phyloP scores from a whole-genome alignment of 2,113 vertebrate species.

The Nibea albiflora region DNA sequence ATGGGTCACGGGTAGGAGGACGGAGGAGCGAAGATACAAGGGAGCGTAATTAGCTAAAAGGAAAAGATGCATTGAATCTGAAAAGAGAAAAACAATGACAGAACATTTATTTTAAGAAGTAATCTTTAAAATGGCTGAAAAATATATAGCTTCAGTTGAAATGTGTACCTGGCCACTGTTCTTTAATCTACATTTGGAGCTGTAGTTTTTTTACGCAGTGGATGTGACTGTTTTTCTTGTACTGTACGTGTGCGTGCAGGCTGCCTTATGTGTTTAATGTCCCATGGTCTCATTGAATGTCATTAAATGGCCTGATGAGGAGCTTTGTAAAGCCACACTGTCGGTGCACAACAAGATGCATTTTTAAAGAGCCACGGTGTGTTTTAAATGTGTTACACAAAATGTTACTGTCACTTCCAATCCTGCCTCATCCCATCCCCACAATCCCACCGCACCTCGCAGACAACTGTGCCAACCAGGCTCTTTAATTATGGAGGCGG shows the following conservation, averaged over 20 bases:
- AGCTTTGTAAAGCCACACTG: constrained; percentile 61
- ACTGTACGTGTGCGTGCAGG: not conserved
- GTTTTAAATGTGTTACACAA: constrained; percentile 62
- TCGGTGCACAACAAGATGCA: constrained; percentile 70
- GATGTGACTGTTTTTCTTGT: not conserved
- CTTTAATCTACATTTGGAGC: not conserved
- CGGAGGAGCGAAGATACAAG: not conserved
- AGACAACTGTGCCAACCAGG: constrained; percentile 33
- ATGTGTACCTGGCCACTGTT: not conserved
- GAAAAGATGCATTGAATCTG: not conserved
- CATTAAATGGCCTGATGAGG: constrained; percentile 65
- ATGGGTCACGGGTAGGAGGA: not conserved
- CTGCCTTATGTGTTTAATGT: constrained; percentile 32
- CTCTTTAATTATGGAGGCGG: constrained; percentile 70
- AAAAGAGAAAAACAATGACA: not conserved
- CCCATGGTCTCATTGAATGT: constrained; percentile 17
- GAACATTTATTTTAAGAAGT: not conserved
- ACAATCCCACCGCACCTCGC: constrained; percentile 47
- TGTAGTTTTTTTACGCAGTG: not conserved
- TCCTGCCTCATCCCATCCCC: constrained; percentile 59
- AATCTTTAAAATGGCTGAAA: not conserved
- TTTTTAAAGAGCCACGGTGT: constrained; percentile 72
- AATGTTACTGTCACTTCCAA: constrained; percentile 76
- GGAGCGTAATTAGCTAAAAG: constrained; percentile 13
- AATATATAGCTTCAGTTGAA: not conserved